phyloP scores from a whole-genome alignment of 2,113 vertebrate species.

The Bos indicus region DNA sequence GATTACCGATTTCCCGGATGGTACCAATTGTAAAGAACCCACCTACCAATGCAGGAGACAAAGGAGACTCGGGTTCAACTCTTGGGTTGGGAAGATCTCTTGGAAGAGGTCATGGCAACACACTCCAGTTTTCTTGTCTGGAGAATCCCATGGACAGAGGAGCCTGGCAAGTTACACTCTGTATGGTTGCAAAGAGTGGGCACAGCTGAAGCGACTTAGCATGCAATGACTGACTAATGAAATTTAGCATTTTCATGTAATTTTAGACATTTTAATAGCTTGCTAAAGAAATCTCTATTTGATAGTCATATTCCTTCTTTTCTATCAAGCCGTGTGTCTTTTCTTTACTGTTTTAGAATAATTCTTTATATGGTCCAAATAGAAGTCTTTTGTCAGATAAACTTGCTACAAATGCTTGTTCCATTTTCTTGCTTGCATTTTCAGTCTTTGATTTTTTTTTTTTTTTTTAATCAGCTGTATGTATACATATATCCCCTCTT shows the following conservation, averaged over 20 bases:
- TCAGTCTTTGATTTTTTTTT: background rate
- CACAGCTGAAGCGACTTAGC: background rate
- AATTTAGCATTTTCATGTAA: background rate
- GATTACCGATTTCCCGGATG: too few relatives aligned
- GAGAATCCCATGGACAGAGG: background rate
- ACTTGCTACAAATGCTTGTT: background rate
- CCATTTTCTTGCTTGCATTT: background rate
- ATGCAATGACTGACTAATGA: background rate
- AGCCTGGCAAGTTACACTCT: background rate
- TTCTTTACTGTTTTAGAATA: background rate
- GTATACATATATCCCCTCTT: too few relatives aligned
- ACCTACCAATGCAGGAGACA: too few relatives aligned
- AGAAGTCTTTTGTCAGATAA: background rate
- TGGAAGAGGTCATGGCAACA: too few relatives aligned
- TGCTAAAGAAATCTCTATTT: background rate
- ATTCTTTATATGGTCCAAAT: background rate
- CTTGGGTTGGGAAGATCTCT: too few relatives aligned
- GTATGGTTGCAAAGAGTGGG: background rate
- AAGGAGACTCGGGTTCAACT: too few relatives aligned
- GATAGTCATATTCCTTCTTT: background rate
- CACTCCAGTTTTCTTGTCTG: too few relatives aligned
- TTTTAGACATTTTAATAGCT: background rate
- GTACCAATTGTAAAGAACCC: too few relatives aligned
- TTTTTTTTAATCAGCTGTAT: too few relatives aligned
- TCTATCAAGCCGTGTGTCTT: background rate